These are phyloP conservation scores for Drosophila pseudoobscura DNA, from an alignment of 1,140 invertebrate species.

Conservation along the genomic window DNA sequence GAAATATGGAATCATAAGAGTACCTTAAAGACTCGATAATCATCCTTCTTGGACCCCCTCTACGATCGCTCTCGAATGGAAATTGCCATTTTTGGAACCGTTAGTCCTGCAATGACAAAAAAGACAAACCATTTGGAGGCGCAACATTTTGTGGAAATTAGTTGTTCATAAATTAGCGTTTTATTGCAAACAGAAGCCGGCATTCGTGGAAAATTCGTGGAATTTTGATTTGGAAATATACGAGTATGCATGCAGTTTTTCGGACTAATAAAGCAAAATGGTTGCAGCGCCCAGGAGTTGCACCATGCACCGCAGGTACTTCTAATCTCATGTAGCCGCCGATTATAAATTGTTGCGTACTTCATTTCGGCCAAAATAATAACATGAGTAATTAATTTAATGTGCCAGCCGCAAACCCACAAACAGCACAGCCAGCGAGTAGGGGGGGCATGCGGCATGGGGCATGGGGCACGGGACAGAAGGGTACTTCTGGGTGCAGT, in stretches of 20 bases:
- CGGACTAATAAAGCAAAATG: slow-evolving; percentile 76
- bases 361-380: slow-evolving; percentile 81
- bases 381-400: slow-evolving; percentile 83
- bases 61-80: not conserved
- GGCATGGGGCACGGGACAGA: not conserved
- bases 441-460: not conserved
- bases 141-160: slow-evolving; percentile 47
- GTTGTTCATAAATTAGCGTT: slow-evolving; percentile 72
- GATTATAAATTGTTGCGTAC: slow-evolving; percentile 83
- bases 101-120: not conserved
- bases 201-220: slow-evolving; percentile 49
- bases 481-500: slow-evolving; percentile 25
- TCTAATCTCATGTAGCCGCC: slow-evolving; percentile 78
- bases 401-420: slow-evolving; percentile 70
- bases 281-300: slow-evolving; percentile 24
- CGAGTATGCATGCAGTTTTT: slow-evolving; percentile 31
- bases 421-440: slow-evolving; percentile 27
- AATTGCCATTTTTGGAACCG: not conserved
- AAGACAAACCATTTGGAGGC: slow-evolving; percentile 18
- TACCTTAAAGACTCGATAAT: too few relatives aligned
- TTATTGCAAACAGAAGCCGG: slow-evolving; percentile 55
- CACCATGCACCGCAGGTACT: slow-evolving; percentile 62
- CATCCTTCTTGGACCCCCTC: too few relatives aligned
- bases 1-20: not conserved
- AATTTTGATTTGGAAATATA: slow-evolving; percentile 68